These are phyloP conservation scores for Drosophila navojoa DNA, from an alignment of 1,140 invertebrate genomes.

Conservation along the genomic window DNA sequence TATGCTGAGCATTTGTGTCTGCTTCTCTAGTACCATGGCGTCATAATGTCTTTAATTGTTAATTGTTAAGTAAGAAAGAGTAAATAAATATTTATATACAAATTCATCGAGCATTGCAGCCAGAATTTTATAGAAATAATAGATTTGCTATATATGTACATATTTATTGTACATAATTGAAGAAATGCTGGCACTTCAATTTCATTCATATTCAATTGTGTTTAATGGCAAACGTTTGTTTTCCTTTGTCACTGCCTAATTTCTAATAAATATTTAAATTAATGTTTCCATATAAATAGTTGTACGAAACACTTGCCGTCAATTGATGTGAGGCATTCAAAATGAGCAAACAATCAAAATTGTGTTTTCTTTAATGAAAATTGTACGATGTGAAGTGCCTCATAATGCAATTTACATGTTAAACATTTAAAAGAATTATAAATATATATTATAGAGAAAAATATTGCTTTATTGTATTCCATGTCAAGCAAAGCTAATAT, in stretches of 20 bases:
- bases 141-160: background rate
- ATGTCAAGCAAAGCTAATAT: too few relatives aligned
- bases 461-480: too few relatives aligned
- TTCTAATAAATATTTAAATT: slow-evolving; percentile 37
- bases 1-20: background rate
- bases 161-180: background rate
- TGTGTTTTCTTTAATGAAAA: slow-evolving; percentile 14
- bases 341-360: slow-evolving; percentile 23
- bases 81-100: background rate
- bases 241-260: slow-evolving; percentile 45
- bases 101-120: background rate
- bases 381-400: background rate
- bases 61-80: slow-evolving; percentile 2
- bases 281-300: slow-evolving; percentile 47
- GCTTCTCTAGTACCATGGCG: slow-evolving; percentile 23
- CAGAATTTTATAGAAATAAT: background rate
- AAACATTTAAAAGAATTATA: background rate
- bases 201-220: slow-evolving; percentile 63
- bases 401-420: slow-evolving; percentile 9
- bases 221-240: slow-evolving; percentile 62
- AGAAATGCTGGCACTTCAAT: slow-evolving; percentile 28
- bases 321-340: slow-evolving; percentile 51
- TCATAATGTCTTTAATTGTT: slow-evolving; percentile 46
- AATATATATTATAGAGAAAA: too few relatives aligned
- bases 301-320: slow-evolving; percentile 46